Percentiles rank a stretch among this genome's conserved stretches.
phyloP scores from a whole-genome alignment of 2,797 vertebrate species.

The Lacerta viridis region DNA sequence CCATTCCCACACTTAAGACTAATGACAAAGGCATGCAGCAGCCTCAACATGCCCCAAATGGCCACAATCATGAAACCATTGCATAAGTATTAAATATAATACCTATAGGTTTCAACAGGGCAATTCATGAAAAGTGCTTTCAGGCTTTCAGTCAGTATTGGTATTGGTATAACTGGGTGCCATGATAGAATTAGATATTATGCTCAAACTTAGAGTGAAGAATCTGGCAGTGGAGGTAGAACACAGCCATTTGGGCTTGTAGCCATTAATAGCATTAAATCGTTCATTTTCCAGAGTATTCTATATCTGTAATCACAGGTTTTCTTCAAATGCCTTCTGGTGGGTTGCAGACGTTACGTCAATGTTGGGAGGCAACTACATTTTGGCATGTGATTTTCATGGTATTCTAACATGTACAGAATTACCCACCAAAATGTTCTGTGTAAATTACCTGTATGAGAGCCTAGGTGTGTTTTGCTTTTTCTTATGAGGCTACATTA shows the following conservation, averaged over 20 bases:
- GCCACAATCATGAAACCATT: neutral
- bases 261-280: too few relatives aligned
- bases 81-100: neutral
- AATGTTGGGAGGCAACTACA: too few relatives aligned
- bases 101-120: neutral
- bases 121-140: conserved; percentile 16
- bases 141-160: neutral
- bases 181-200: neutral
- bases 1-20: neutral
- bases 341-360: neutral
- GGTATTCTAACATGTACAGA: neutral
- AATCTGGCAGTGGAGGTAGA: conserved; percentile 3
- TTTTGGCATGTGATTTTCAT: too few relatives aligned
- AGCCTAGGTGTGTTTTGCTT: neutral
- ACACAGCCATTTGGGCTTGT: too few relatives aligned
- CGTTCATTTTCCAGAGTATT: neutral
- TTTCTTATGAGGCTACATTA: neutral
- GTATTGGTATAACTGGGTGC: neutral
- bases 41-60: conserved; percentile 4
- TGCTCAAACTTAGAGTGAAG: conserved; percentile 9
- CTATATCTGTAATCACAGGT: neutral
- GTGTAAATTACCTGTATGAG: neutral
- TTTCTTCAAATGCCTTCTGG: neutral
- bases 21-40: neutral
- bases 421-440: neutral